phyloP scores from a whole-genome alignment of 2,888 invertebrate species.

The Epistrophe eligans region DNA sequence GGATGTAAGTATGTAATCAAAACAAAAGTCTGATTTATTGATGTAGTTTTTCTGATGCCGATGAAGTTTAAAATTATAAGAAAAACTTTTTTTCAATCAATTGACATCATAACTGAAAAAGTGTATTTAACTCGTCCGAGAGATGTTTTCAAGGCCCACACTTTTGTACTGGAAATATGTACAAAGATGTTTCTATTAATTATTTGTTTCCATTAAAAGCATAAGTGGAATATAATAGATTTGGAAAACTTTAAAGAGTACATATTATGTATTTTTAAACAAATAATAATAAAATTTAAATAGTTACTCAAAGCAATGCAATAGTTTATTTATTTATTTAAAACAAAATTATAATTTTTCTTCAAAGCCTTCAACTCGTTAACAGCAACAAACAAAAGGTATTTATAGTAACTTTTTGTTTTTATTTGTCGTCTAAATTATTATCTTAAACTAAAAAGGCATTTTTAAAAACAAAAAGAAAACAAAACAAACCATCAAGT shows the following conservation, averaged over 20 bases:
- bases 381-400: slow-evolving; percentile 19
- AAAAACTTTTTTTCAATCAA: background rate
- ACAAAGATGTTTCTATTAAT: background rate
- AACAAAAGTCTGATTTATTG: no score
- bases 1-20: no score
- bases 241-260: background rate
- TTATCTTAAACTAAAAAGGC: slow-evolving; percentile 33
- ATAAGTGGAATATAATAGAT: background rate
- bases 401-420: background rate
- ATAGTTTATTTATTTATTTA: slow-evolving; percentile 26
- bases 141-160: background rate
- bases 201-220: background rate
- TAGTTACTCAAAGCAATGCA: slow-evolving; percentile 27
- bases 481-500: slow-evolving; percentile 25
- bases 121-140: no score
- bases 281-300: slow-evolving; percentile 1
- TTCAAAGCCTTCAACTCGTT: slow-evolving; percentile 3
- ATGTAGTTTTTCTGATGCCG: no score
- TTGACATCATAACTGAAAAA: background rate
- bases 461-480: slow-evolving; percentile 49
- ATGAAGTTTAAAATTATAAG: background rate
- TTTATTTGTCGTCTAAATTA: slow-evolving; percentile 1
- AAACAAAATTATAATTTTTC: slow-evolving; percentile 23
- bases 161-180: background rate
- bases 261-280: background rate